Conservation (phyloP, 2,888 invertebrate species). For the Bugulina stolonifera region DNA sequence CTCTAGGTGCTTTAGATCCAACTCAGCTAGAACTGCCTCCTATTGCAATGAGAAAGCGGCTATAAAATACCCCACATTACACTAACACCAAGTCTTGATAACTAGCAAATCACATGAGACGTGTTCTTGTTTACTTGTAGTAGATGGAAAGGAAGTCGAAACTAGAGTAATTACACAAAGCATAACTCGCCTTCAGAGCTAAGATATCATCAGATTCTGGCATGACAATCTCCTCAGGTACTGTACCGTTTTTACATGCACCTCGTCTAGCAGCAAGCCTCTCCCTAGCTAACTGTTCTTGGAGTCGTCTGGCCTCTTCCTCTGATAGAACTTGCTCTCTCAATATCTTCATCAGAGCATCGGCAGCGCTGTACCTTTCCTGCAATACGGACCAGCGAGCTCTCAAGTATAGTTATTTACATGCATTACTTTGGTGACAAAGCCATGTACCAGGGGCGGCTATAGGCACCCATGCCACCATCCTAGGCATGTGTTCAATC, state of each 20-base stretch:
- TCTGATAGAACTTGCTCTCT: constrained; percentile 18
- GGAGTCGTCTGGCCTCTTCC: constrained; percentile 33
- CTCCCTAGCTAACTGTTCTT: constrained; percentile 39
- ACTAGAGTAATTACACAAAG: background rate
- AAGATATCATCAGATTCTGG: background rate
- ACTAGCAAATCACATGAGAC: too few relatives aligned
- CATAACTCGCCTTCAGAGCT: background rate
- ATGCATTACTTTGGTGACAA: too few relatives aligned
- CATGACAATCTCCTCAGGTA: constrained; percentile 17
- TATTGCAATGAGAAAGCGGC: too few relatives aligned
- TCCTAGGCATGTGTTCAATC: too few relatives aligned
- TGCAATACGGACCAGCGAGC: too few relatives aligned
- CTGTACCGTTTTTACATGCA: background rate
- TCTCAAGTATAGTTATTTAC: too few relatives aligned
- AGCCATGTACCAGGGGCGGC: too few relatives aligned
- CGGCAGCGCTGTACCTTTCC: background rate
- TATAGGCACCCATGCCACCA: too few relatives aligned
- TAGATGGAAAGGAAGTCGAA: too few relatives aligned
- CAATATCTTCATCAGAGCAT: background rate
- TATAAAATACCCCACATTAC: too few relatives aligned
- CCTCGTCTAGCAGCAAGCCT: constrained; percentile 35
- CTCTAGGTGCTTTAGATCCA: constrained; percentile 39
- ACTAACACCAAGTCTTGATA: too few relatives aligned
- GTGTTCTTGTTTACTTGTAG: too few relatives aligned
- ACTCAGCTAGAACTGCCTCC: constrained; percentile 36